A percentile compares a stretch with the other conserved stretches of the same genome.
phyloP scores from a whole-genome alignment of 2,113 vertebrate species.

The Hystrix cristata region DNA sequence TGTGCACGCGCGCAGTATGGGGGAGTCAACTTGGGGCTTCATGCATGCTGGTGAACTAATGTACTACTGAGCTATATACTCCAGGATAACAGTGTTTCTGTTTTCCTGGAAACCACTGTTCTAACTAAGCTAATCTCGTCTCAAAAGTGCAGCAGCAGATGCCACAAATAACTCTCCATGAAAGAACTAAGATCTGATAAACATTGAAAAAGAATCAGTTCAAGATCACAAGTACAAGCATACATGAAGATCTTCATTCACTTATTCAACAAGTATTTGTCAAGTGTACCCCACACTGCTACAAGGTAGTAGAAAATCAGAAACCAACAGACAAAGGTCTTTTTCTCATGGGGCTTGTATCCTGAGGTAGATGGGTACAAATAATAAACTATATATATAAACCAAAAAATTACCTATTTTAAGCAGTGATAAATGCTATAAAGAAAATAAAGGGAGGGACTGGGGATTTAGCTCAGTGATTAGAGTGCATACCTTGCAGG shows the following conservation, averaged over 20 bases:
- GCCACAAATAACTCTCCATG: not conserved
- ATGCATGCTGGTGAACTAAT: not conserved
- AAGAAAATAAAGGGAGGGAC: not conserved
- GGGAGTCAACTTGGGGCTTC: not conserved
- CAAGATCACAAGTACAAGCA: not conserved
- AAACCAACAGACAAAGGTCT: constrained; percentile 35
- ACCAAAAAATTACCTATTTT: not conserved
- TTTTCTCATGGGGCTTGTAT: not conserved
- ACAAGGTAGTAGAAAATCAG: not conserved
- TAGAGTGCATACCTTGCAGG: no score
- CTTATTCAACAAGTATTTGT: not conserved
- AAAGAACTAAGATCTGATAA: not conserved
- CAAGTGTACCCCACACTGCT: not conserved
- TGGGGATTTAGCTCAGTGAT: no score
- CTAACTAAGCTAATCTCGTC: not conserved
- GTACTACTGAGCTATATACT: not conserved
- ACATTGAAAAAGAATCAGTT: not conserved
- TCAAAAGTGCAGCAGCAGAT: constrained; percentile 24
- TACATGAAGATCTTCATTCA: not conserved
- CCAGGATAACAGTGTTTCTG: not conserved
- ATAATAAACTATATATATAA: not conserved
- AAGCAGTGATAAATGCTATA: not conserved
- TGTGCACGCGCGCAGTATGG: not conserved
- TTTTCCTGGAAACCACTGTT: not conserved
- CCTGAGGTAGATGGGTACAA: not conserved